A percentile compares a stretch with the other conserved stretches of the same genome.
phyloP scores from a whole-genome alignment of 2,888 invertebrate genomes.

The Nematopogon swammerdamellus region DNA sequence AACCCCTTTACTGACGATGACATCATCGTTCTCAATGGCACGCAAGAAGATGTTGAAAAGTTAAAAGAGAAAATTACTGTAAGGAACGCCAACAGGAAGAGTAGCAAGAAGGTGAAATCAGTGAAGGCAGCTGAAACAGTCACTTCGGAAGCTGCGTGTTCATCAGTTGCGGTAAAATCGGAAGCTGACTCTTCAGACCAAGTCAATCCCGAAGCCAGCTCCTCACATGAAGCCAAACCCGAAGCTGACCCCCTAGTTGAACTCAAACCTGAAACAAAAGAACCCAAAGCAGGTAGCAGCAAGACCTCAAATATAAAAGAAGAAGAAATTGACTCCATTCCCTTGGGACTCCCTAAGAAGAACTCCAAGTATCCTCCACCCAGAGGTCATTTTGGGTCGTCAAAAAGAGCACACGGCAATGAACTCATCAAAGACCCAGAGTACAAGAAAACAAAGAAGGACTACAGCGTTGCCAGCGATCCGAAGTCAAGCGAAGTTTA shows the following conservation, averaged over 20 bases:
- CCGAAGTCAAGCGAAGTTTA: slow-evolving; percentile 87
- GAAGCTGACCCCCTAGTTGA: not conserved
- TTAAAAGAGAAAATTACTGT: slow-evolving; percentile 65
- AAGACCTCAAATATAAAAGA: slow-evolving; percentile 30
- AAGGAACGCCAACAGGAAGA: slow-evolving; percentile 65
- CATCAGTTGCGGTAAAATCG: slow-evolving; percentile 2
- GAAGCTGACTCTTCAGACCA: not conserved
- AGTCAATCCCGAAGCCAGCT: slow-evolving; percentile 18
- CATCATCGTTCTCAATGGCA: slow-evolving; percentile 84
- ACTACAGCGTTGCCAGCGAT: slow-evolving; percentile 87
- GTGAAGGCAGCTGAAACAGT: slow-evolving; percentile 24
- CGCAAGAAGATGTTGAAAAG: slow-evolving; percentile 69
- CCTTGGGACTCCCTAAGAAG: slow-evolving; percentile 39
- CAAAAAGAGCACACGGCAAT: slow-evolving; percentile 34
- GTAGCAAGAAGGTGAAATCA: slow-evolving; percentile 58
- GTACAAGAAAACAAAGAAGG: slow-evolving; percentile 72
- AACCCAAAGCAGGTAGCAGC: slow-evolving; percentile 21
- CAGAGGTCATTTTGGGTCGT: slow-evolving; percentile 42
- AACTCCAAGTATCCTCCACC: slow-evolving; percentile 35
- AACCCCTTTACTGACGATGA: slow-evolving; percentile 73
- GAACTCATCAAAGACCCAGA: slow-evolving; percentile 60
- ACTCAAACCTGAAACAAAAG: slow-evolving; percentile 28
- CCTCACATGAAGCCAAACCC: slow-evolving; percentile 8
- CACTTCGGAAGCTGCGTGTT: slow-evolving; percentile 12
- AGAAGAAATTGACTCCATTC: slow-evolving; percentile 45